Conservation (phyloP, 2,797 vertebrate species). For the Lepilemur septentrionalis region DNA sequence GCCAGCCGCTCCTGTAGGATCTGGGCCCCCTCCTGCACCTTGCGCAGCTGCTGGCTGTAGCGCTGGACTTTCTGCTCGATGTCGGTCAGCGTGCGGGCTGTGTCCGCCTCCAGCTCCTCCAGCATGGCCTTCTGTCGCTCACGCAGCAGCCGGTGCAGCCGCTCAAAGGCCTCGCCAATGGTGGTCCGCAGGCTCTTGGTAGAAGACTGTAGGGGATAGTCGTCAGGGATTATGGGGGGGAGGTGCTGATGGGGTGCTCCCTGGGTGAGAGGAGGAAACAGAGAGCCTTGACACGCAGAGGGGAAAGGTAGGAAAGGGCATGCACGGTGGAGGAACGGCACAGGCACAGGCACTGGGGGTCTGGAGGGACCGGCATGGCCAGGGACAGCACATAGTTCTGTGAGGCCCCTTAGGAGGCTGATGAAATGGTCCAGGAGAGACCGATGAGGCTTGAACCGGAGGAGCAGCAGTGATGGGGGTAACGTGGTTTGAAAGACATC, state of each 20-base stretch:
- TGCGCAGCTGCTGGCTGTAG: slow-evolving; percentile 97
- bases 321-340: fast-evolving
- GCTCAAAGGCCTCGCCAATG: slow-evolving; percentile 94
- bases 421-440: neutral
- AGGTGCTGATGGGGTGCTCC: neutral
- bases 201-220: slow-evolving; percentile 88
- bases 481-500: neutral
- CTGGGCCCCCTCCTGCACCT: slow-evolving; percentile 96
- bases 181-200: slow-evolving; percentile 95
- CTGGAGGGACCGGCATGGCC: neutral
- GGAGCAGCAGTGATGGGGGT: neutral
- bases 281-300: neutral
- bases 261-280: neutral
- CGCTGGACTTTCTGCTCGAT: slow-evolving; percentile 98
- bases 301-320: neutral
- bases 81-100: slow-evolving; percentile 93
- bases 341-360: fast-evolving
- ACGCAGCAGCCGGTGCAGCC: slow-evolving; percentile 94
- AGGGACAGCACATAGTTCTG: neutral
- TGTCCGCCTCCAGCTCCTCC: slow-evolving; percentile 97
- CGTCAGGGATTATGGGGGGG: neutral
- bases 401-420: neutral
- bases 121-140: slow-evolving; percentile 98
- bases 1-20: slow-evolving; percentile 96
- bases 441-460: neutral